Evolutionary conservation across 2,113 vertebrate species (phyloP), one percentile per base, ranked within the genome.

Genomic region (Pyrgilauda ruficollis): DNA sequence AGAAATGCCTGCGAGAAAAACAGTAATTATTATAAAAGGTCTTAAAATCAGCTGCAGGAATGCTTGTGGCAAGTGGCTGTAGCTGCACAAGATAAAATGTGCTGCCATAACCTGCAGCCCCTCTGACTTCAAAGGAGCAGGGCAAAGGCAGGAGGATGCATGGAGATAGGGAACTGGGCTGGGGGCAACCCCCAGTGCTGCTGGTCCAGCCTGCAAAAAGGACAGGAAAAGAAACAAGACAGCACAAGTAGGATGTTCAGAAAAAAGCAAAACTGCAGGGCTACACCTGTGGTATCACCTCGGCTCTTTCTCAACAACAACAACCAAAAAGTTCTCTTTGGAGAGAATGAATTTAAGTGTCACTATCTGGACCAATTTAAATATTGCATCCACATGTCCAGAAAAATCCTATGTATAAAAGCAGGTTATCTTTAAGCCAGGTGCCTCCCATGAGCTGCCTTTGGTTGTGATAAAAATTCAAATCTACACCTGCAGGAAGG

Each of bases 11-110:
- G 17, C 39, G 80, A 90, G 84, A 49, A 90, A 91, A 68, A 2
- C 62, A 84, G 46, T 55, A 66, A 84, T 90, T 95, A 74, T 76
- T 76, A 55, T 5, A 72, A 91, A 79, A 83, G 39, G n/a, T 64
- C 52, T 61, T 76, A 89, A 93, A 95, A 91, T 75, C 43, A 85
- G 62, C 67, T 63, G 28, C 59, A 76, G 33, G 53, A 89, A 5
- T 13, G 77, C 75, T 67, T 35, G 46, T 63, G 67, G 76, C 0
- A 0, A 63, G n/a, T 4, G 28, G 84, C 55, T 77, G 73, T 2
- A 19, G 77, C 11, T 73, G 83, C 49, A 52, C 44, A 33, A 53
- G 89, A 28, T 4, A 3, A 44, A 68, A 33, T 3, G n/a, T 27
- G 7, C 21, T 43, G 72, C 77, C 21, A 15, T 15, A 24, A 41